Percentiles rank a stretch among this genome's conserved stretches.
Conservation (phyloP, 2,797 vertebrate species). For the Rhincodon typus region DNA sequence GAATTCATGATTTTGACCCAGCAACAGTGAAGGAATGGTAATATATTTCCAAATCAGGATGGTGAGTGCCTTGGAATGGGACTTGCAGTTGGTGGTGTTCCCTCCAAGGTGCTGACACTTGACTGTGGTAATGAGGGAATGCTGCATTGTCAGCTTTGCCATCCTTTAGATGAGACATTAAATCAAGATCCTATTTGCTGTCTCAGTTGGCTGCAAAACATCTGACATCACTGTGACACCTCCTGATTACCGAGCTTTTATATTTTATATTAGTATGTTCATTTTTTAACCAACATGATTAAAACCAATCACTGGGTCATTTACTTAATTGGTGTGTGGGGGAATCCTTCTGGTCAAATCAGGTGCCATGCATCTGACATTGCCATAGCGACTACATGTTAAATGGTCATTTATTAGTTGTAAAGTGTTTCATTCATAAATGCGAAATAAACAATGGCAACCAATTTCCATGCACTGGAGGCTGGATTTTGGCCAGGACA, state of each 20-base stretch:
- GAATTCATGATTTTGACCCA: no score
- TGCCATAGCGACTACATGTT: not conserved
- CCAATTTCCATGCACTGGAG: not conserved
- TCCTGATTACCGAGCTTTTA: no score
- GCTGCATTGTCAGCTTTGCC: no score
- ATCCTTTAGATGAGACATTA: not conserved
- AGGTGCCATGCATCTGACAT: not conserved
- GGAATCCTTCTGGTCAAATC: not conserved
- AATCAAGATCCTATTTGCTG: not conserved
- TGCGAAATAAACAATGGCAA: not conserved
- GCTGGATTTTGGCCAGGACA: no score
- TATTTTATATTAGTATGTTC: no score
- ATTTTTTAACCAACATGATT: not conserved
- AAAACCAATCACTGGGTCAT: not conserved
- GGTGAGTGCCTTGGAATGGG: no score
- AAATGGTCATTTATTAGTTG: not conserved
- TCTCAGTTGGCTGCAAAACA: not conserved
- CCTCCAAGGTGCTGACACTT: not conserved
- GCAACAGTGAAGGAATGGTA: no score
- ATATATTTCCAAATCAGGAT: no score
- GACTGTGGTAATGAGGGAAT: no score
- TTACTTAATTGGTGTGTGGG: not conserved
- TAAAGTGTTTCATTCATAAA: not conserved
- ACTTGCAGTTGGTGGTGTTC: no score
- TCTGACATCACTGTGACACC: not conserved